These are phyloP conservation scores for Paramuricea clavata DNA, from an alignment of 92 coral and sea anemone genomes.

Conservation along the genomic window DNA sequence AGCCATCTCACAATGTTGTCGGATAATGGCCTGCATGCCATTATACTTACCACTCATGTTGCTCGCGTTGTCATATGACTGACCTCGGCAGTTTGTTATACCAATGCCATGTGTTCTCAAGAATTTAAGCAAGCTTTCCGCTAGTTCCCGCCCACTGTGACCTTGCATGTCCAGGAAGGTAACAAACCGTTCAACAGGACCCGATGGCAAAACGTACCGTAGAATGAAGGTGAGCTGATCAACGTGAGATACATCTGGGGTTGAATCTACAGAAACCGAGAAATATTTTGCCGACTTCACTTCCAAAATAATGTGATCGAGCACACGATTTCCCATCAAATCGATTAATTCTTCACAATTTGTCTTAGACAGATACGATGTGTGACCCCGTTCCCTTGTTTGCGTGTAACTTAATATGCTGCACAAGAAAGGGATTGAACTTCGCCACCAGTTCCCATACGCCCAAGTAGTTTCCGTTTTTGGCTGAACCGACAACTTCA, in stretches of 20 bases:
- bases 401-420: constrained; percentile 31
- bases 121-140: constrained; percentile 10
- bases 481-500: constrained; percentile 33
- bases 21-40: too few species aligned
- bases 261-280: constrained; percentile 49
- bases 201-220: background rate
- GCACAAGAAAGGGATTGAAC: constrained; percentile 23
- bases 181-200: constrained; percentile 10
- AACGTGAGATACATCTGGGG: background rate
- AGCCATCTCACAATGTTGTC: constrained; percentile 17
- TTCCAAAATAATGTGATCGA: constrained; percentile 24
- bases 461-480: constrained; percentile 39
- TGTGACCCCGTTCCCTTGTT: constrained; percentile 49
- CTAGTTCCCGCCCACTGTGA: background rate
- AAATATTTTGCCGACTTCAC: constrained; percentile 27
- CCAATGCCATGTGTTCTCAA: constrained; percentile 13
- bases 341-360: constrained; percentile 33
- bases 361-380: constrained; percentile 41
- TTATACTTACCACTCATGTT: too few species aligned
- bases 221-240: background rate
- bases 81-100: constrained; percentile 23
- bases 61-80: constrained; percentile 26
- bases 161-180: background rate
- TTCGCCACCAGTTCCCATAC: constrained; percentile 1
- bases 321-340: constrained; percentile 32